Evolutionary conservation across 1,140 invertebrate species (phyloP).

Genomic region (Gonatopus flavifemur): DNA sequence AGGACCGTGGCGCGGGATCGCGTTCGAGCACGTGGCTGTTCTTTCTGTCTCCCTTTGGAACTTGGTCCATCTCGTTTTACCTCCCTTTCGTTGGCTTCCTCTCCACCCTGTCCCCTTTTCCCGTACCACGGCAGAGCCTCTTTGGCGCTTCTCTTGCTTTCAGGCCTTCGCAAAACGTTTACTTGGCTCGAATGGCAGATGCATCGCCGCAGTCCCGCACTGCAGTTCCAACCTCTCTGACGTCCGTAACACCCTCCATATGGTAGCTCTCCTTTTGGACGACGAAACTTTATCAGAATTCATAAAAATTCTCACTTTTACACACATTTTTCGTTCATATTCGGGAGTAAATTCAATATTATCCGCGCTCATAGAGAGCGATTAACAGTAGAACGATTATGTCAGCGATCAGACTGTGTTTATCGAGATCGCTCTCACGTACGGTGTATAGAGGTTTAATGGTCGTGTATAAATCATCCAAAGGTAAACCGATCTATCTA

Average conservation of each 20-base stretch:
- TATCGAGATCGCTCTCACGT: no score
- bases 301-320: no score
- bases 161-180: constrained; percentile 28
- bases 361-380: background rate
- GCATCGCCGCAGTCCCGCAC: constrained; percentile 45
- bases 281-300: no score
- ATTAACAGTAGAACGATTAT: no score
- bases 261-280: background rate
- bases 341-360: no score
- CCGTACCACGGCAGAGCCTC: constrained; percentile 16
- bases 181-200: constrained; percentile 39
- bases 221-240: constrained; percentile 39
- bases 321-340: no score
- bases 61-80: constrained; percentile 5
- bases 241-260: no score
- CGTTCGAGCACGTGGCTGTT: constrained; percentile 17
- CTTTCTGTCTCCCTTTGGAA: constrained; percentile 15
- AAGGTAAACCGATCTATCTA: no score
- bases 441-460: no score
- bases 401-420: no score
- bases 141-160: constrained; percentile 21
- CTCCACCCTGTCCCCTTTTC: constrained; percentile 10
- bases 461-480: no score
- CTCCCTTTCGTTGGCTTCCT: background rate
- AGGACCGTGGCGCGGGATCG: constrained; percentile 19